Conservation (phyloP, 2,113 vertebrate genomes). For the Anas platyrhynchos region DNA sequence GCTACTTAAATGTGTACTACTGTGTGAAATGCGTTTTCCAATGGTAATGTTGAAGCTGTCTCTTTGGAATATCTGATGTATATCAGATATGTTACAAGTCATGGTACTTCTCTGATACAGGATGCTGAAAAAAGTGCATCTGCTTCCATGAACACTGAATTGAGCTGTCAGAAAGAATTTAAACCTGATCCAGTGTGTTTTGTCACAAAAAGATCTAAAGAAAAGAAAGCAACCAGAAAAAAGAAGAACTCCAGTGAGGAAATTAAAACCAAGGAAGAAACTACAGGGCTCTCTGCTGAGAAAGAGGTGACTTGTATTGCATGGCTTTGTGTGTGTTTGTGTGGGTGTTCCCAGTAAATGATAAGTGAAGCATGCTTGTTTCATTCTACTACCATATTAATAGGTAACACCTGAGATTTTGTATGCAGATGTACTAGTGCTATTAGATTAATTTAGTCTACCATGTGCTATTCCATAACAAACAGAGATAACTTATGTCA, state of each 20-base stretch:
- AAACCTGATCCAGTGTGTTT: neutral
- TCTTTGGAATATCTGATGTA: neutral
- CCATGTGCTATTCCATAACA: neutral
- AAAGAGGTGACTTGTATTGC: slow-evolving; percentile 29
- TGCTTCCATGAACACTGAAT: neutral
- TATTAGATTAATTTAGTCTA: neutral
- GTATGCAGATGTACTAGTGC: too few species aligned
- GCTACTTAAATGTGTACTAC: neutral
- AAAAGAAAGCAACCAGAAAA: slow-evolving; percentile 35
- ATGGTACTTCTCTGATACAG: slow-evolving; percentile 43
- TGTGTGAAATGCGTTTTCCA: neutral
- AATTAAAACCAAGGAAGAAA: neutral
- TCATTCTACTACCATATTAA: neutral
- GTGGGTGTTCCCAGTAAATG: neutral
- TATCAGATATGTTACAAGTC: neutral
- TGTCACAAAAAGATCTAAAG: slow-evolving; percentile 76
- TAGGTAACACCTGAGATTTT: neutral
- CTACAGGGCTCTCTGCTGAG: neutral
- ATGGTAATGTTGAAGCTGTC: neutral
- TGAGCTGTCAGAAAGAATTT: neutral
- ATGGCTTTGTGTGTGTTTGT: neutral
- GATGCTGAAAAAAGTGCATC: neutral
- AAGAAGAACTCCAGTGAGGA: slow-evolving; percentile 14
- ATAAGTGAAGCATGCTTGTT: neutral
- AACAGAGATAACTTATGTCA: neutral